A percentile compares a stretch with the other conserved stretches of the same genome.
Conservation (phyloP, 2,888 invertebrate species). For the Halocaridina rubra region DNA sequence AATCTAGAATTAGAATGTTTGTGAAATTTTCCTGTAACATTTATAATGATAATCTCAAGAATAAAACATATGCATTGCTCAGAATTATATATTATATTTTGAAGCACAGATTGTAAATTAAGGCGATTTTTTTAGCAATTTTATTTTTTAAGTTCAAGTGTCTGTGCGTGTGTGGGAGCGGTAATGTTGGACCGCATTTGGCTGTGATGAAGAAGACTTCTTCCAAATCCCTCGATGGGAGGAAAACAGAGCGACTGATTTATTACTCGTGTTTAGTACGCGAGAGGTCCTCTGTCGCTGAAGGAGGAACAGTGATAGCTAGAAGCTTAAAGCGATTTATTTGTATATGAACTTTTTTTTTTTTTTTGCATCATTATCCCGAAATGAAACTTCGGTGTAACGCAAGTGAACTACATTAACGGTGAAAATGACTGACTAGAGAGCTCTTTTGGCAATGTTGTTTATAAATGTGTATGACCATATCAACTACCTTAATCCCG, state of each 20-base stretch:
- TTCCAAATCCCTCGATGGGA: conserved; percentile 7
- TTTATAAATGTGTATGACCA: no score
- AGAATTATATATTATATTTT: conserved; percentile 12
- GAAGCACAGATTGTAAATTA: background rate
- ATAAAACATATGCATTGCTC: conserved; percentile 26
- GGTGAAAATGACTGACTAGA: no score
- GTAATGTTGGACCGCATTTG: background rate
- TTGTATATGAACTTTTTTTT: no score
- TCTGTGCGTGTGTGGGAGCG: no score
- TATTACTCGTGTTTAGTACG: background rate
- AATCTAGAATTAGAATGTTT: background rate
- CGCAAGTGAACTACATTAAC: no score
- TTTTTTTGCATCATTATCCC: no score
- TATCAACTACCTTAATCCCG: no score
- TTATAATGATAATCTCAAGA: background rate
- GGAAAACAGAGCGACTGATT: background rate
- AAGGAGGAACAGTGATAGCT: background rate
- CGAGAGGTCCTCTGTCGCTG: background rate
- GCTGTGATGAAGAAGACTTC: conserved; percentile 35
- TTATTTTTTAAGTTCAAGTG: no score
- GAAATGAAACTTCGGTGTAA: no score
- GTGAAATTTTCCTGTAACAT: background rate
- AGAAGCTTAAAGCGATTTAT: background rate
- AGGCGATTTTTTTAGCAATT: no score
- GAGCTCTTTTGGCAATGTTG: no score